Evolutionary conservation across 2,113 vertebrate species (phyloP), one percentile per base, ranked within the genome.

Genomic region (Thermophis baileyi): DNA sequence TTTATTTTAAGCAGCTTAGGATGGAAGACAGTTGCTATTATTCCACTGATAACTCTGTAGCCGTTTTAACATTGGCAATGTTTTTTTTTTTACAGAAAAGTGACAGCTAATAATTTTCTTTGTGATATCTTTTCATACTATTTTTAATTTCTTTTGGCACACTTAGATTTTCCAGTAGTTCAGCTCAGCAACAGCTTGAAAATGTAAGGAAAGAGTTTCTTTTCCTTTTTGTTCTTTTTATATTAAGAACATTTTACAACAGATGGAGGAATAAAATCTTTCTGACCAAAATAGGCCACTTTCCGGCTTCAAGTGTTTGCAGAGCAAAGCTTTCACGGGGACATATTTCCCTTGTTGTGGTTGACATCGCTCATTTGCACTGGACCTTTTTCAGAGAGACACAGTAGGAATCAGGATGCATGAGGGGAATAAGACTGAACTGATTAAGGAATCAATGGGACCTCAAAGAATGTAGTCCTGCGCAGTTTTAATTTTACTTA

Each of bases 101-200:
- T 27, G 85, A 94, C 51, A 95, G 89, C 63, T 95, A 94, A 91
- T 93, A 94, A 93, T 96, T 94, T 93, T 60, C 50, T 90, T 92
- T 93, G 24, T 85, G 74, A 92, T 91, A 90, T 92, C 89, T 24
- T 94, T 60, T 93, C 63, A 30, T 92, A 88, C 0, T 1, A 35
- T 87, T 95, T 92, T 95, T 0, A 86, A 94, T 90, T 93, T 87
- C 40, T 93, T 44, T 94, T 95, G 92, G 1, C 8, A 89, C 24
- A 20, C 7, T 89, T 94, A 92, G 3, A 22, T 1, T 50, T 89
- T 91, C 63, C 55, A 93, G 2, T 89, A 49, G 6, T 63, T 50
- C 49, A 50, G 35, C 53, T 40, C 92, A 92, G 25, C 81, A 87
- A 94, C 8, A 35, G 30, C 2, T 91, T 93, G 63, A 88, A 18